These are phyloP conservation scores for Ranitomeya imitator DNA, from an alignment of 2,113 vertebrate genomes.

Conservation along the genomic window DNA sequence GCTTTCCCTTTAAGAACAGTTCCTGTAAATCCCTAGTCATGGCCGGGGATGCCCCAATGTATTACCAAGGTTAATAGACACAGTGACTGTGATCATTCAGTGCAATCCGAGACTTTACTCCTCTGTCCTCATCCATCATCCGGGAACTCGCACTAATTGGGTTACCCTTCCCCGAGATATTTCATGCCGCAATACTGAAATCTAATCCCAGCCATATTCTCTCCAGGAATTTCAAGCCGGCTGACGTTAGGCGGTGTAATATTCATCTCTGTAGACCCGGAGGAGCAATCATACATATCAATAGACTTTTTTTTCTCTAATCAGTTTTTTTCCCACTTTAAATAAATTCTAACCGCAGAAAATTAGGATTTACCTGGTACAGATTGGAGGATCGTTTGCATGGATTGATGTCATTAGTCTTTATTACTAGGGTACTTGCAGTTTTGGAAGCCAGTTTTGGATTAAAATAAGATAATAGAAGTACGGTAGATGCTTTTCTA, in stretches of 20 bases:
- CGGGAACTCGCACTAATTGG: conserved; percentile 15
- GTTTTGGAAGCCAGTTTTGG: no score
- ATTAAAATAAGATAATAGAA: no score
- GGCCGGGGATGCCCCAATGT: not conserved
- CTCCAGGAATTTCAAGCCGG: conserved; percentile 4
- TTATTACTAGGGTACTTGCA: not conserved
- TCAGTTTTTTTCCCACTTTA: no score
- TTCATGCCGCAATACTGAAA: conserved; percentile 1
- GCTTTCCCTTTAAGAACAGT: not conserved
- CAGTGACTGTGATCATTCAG: not conserved
- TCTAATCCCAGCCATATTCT: not conserved
- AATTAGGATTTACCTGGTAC: not conserved
- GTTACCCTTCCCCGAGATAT: not conserved
- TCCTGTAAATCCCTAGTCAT: not conserved
- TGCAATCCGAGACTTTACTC: not conserved
- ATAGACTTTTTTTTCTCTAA: not conserved
- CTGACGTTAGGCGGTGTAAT: not conserved
- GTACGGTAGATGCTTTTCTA: no score
- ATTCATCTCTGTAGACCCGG: not conserved
- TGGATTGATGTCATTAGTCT: not conserved
- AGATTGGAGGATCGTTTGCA: not conserved
- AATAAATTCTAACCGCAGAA: not conserved
- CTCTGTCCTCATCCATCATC: conserved; percentile 13
- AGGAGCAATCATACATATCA: not conserved
- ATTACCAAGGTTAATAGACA: conserved; percentile 1